A percentile compares a stretch with the other conserved stretches of the same genome.
These are phyloP conservation scores for Cololabis saira DNA, from an alignment of 2,113 vertebrate genomes.

Conservation along the genomic window DNA sequence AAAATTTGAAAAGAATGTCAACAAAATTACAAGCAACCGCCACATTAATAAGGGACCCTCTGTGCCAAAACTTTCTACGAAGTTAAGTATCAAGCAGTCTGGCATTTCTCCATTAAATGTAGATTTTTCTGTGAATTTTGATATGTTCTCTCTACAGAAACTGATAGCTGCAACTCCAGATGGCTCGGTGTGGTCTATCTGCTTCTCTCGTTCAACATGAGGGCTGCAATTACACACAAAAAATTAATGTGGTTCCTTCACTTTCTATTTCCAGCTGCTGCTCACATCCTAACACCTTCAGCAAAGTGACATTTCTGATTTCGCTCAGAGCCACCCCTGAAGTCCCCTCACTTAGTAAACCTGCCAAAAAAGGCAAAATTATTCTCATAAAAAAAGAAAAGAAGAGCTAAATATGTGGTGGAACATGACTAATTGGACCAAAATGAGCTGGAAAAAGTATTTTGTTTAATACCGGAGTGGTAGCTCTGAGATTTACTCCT, in stretches of 20 bases:
- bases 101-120: neutral
- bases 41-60: no score
- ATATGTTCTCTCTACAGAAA: neutral
- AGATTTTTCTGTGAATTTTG: neutral
- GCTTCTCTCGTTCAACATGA: conserved; percentile 9
- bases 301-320: conserved; percentile 4
- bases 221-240: conserved; percentile 43
- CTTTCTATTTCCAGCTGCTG: conserved; percentile 62
- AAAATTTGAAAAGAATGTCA: no score
- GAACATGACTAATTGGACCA: conserved; percentile 8
- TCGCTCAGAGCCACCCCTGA: conserved; percentile 1
- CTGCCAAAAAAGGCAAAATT: neutral
- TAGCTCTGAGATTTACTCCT: conserved; percentile 21
- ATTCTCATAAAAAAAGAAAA: conserved; percentile 2
- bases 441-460: conserved; percentile 23
- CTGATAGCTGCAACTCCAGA: conserved; percentile 37
- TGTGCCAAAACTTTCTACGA: no score
- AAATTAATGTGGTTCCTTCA: conserved; percentile 41
- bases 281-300: conserved; percentile 40
- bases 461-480: conserved; percentile 13
- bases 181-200: conserved; percentile 9
- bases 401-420: neutral
- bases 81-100: no score
- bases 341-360: neutral
- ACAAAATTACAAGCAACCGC: no score